Base-by-base conservation (phyloP, 2,113 vertebrate species). In the Gadus macrocephalus region DNA sequence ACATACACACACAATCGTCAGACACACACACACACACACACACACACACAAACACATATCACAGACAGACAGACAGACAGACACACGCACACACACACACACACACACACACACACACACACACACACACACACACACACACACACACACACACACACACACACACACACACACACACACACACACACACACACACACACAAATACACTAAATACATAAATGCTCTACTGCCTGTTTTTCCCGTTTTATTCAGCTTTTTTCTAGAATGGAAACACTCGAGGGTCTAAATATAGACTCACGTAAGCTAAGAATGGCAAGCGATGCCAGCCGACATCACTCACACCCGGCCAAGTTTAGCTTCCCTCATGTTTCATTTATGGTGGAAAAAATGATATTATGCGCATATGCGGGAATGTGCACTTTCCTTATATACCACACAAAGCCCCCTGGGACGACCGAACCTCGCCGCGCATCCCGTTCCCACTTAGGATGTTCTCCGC, bases 221-320 rank as follows among this genome's bases (percentile, higher is more conserved):
- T 49, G 14, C 42, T 11, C 42, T 9, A 49, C 42, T 49, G 42
- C 42, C 42, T 49, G 42, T 9, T 9, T 35, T 2, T 49, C 8
- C 8, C 1, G 25, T 27, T 22, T 38, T 53, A 17, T 75, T 76
- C 78, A 77, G 3, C 58, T 66, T 64, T 9, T 56, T 31, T 81
- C 73, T 53, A 80, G 75, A 70, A 73, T 73, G 72, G 75, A 78
- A 79, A 71, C 81, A 71, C 42, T 31, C 3, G 8, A 9, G 12
- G 20, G 16, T 75, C 85, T 84, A 89, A 88, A 88, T 67, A 83
- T 84, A 35, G 89, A 77, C 72, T 0, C 67, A 28, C 6, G 53
- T 14, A 64, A 68, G 75, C 78, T 83, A 86, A 88, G 88, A 81
- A 86, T 49, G 70, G 83, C 69, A 75, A 58, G 72, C 6, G 19